A percentile compares a stretch with the other conserved stretches of the same genome.
phyloP scores from a whole-genome alignment of 2,888 invertebrate genomes.

The Gordius sp. region DNA sequence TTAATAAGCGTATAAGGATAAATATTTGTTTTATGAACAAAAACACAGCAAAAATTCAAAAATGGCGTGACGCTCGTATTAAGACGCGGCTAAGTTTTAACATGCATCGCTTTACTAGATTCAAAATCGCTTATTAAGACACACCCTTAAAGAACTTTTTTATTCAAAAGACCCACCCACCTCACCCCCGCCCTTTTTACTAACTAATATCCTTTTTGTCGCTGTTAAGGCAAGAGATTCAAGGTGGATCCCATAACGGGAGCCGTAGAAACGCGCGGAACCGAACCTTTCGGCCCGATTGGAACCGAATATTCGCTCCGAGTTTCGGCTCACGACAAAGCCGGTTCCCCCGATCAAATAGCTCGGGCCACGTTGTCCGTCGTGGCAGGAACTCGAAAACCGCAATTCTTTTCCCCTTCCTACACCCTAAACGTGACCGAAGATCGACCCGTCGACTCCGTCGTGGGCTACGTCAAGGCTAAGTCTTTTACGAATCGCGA shows the following conservation, averaged over 20 bases:
- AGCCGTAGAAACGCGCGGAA: neutral
- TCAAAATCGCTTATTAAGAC: too few relatives aligned
- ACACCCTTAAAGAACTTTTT: too few relatives aligned
- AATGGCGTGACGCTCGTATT: too few relatives aligned
- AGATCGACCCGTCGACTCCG: neutral
- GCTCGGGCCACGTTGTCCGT: neutral
- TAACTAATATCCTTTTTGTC: too few relatives aligned
- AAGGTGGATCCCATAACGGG: conserved; percentile 6
- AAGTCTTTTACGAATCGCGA: neutral
- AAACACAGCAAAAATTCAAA: too few relatives aligned
- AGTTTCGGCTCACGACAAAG: neutral
- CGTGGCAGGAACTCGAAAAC: neutral
- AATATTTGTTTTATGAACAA: too few relatives aligned
- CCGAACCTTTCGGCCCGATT: neutral
- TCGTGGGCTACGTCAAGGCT: neutral
- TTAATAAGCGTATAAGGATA: too few relatives aligned
- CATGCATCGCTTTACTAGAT: too few relatives aligned
- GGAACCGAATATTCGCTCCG: neutral
- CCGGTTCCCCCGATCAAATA: neutral
- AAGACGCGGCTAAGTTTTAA: too few relatives aligned
- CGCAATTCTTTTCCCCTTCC: neutral
- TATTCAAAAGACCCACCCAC: too few relatives aligned
- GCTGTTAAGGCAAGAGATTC: conserved; percentile 19
- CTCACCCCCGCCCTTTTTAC: too few relatives aligned
- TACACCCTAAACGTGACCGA: neutral